Conservation (phyloP, 2,113 vertebrate genomes). For the Sinocyclocheilus anophthalmus region DNA sequence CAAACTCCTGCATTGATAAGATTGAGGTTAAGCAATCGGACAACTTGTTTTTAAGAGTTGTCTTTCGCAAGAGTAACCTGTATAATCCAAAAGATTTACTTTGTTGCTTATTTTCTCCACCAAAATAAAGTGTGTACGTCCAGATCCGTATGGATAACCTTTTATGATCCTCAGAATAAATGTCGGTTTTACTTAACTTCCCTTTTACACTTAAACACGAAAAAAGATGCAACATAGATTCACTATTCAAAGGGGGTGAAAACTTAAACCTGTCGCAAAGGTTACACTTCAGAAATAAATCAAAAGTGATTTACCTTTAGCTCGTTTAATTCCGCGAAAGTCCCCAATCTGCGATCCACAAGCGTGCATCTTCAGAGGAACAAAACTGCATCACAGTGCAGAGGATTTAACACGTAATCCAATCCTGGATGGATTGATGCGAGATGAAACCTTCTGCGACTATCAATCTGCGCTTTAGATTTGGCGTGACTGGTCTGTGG, state of each 20-base stretch:
- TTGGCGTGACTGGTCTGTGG: neutral
- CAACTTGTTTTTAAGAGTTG: slow-evolving; percentile 25
- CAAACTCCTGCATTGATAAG: slow-evolving; percentile 20
- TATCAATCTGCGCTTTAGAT: neutral
- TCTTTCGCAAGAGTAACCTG: slow-evolving; percentile 28
- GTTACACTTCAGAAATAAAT: neutral
- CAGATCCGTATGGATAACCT: neutral
- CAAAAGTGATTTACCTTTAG: slow-evolving; percentile 10
- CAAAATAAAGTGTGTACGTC: neutral
- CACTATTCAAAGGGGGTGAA: no score
- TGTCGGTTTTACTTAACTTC: neutral
- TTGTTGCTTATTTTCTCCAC: neutral
- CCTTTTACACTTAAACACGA: neutral
- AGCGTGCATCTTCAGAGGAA: slow-evolving; percentile 15
- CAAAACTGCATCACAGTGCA: neutral
- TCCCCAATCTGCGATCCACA: slow-evolving; percentile 6
- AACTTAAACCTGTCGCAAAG: neutral
- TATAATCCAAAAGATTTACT: neutral
- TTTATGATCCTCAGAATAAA: neutral
- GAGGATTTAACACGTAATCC: slow-evolving; percentile 30
- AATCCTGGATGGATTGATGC: neutral
- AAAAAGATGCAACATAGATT: neutral
- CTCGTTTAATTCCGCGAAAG: slow-evolving; percentile 31
- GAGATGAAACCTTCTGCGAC: neutral
- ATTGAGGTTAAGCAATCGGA: slow-evolving; percentile 17